Evolutionary conservation across 1,140 invertebrate species (phyloP), one percentile per base, ranked within the genome.

Genomic region (Zaprionus capensis): DNA sequence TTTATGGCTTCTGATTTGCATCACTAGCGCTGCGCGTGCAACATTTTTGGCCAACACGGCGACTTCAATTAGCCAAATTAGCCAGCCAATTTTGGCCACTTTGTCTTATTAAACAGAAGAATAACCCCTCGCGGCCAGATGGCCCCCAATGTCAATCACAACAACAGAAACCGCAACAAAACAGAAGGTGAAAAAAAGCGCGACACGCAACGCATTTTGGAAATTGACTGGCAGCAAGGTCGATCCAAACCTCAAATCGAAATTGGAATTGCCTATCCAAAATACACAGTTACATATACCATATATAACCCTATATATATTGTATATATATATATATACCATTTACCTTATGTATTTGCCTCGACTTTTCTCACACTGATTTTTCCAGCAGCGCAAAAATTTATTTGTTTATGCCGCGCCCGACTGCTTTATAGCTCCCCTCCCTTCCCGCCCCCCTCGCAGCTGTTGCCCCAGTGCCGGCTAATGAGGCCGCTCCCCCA

Each of bases 381-480:
- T 84, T 85, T 81, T 79, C 71, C 82, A 86, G 82, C 82, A 76
- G 72, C 73, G 65, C 58, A 69, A 66, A 56, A 74, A 68, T 78
- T 70, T 83, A 88, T 88, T 88, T 88, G 85, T 90, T 90, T 90
- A 88, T 80, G 77, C 77, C 73, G 84, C 83, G 72, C 80, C 84
- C 76, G 84, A 87, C 81, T 87, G 74, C 71, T 88, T 87, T 78
- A 87, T 83, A 77, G 76, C 69, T 53, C 17, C 34, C 61, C 44
- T 17, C 24, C 24, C 24, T 26, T 5, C 2, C n/a, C 15, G 9
- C 53, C 59, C 44, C 38, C 34, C n/a, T 7, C 41, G 1, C n/a
- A 6, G 6, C 26, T 24, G 34, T 22, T 55, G n/a, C 67, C 22
- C 20, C 20, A 34, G 31, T n/a, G 12, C 61, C 56, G 61, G 41